Percentiles rank a stretch among this genome's conserved stretches.
Conservation (phyloP, 2,888 invertebrate species). For the Antheraea yamamai region DNA sequence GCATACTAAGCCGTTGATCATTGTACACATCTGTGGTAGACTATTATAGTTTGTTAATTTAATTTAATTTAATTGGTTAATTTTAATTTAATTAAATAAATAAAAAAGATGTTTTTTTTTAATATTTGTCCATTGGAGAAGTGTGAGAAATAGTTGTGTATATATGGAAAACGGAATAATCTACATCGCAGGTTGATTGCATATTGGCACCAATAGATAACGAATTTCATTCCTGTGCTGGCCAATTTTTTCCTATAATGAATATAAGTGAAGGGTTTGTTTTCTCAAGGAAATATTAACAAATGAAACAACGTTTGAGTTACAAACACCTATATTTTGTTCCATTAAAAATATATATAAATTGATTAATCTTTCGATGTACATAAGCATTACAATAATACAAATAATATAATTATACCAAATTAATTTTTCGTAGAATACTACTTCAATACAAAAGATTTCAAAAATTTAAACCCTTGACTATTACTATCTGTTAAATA, state of each 20-base stretch:
- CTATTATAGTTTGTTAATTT: too few relatives aligned
- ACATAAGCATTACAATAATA: conserved; percentile 24
- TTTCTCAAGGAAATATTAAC: background rate
- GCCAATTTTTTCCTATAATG: background rate
- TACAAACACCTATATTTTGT: conserved; percentile 12
- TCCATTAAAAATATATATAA: conserved; percentile 11
- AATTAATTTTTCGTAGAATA: background rate
- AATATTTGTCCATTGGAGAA: too few relatives aligned
- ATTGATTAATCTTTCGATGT: conserved; percentile 33
- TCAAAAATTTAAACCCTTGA: background rate
- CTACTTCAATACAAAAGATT: background rate
- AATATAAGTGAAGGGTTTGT: background rate
- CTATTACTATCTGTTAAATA: background rate
- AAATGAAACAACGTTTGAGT: conserved; percentile 4
- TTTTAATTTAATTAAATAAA: too few relatives aligned
- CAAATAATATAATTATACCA: background rate
- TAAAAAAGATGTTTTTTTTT: too few relatives aligned
- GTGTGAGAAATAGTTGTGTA: too few relatives aligned
- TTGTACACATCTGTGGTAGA: too few relatives aligned
- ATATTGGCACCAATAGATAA: too few relatives aligned
- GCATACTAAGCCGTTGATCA: too few relatives aligned
- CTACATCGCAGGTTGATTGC: too few relatives aligned
- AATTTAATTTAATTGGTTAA: too few relatives aligned
- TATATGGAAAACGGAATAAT: too few relatives aligned
- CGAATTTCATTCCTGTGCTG: background rate